A percentile compares a stretch with the other conserved stretches of the same genome.
These are phyloP conservation scores for Meriones psammophilus DNA, from an alignment of 2,797 vertebrate species.

Conservation along the genomic window DNA sequence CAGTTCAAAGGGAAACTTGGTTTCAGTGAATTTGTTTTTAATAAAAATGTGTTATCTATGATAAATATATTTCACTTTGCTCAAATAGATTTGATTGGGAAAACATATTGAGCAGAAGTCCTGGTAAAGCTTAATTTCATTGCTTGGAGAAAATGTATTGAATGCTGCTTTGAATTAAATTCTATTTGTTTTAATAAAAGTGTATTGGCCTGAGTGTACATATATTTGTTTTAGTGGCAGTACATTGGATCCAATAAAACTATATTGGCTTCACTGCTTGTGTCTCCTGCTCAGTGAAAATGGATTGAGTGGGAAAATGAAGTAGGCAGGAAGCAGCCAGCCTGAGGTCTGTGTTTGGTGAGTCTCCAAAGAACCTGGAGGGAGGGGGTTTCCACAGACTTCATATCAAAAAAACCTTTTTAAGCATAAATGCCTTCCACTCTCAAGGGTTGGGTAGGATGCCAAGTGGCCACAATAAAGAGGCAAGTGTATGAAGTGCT, in stretches of 20 bases:
- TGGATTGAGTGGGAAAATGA: constrained; percentile 89
- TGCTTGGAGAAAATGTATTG: constrained; percentile 86
- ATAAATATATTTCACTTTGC: constrained; percentile 87
- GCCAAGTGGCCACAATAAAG: constrained; percentile 73
- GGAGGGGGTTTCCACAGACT: constrained; percentile 55
- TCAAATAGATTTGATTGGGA: constrained; percentile 88
- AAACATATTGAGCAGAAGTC: constrained; percentile 87
- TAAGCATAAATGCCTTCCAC: constrained; percentile 83
- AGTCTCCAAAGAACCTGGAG: constrained; percentile 78
- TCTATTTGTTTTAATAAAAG: constrained; percentile 92
- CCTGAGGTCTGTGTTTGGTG: constrained; percentile 84
- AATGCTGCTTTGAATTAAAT: constrained; percentile 91
- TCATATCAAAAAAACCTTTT: constrained; percentile 81
- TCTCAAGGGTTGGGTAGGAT: constrained; percentile 69
- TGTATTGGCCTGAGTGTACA: constrained; percentile 88
- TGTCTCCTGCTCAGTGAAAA: constrained; percentile 90
- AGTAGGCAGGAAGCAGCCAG: constrained; percentile 87
- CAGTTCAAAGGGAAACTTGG: constrained; percentile 79
- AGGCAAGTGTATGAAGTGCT: constrained; percentile 53
- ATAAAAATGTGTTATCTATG: constrained; percentile 88
- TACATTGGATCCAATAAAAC: constrained; percentile 91
- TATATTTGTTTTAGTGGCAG: constrained; percentile 90
- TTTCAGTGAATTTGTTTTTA: constrained; percentile 88
- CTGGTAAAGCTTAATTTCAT: constrained; percentile 88
- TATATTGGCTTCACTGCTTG: constrained; percentile 91